A percentile compares a stretch with the other conserved stretches of the same genome.
These are phyloP conservation scores for Silvanus unidentatus DNA, from an alignment of 2,888 invertebrate species.

Conservation along the genomic window DNA sequence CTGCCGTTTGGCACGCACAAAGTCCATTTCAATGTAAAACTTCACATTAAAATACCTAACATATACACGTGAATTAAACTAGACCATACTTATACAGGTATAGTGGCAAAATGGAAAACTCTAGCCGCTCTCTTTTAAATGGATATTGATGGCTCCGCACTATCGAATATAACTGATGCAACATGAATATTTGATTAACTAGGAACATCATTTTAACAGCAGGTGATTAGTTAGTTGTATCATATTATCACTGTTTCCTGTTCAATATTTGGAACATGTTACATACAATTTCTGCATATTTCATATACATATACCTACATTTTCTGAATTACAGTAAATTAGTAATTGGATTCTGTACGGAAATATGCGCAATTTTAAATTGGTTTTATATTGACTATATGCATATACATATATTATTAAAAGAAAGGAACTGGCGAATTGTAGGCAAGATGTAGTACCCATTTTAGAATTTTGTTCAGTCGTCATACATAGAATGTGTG, in stretches of 20 bases:
- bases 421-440: no score
- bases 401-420: no score
- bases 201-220: constrained; percentile 25
- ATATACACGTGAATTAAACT: constrained; percentile 30
- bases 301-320: background rate
- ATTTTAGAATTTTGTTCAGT: no score
- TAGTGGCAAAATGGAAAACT: no score
- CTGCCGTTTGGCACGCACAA: constrained; percentile 34
- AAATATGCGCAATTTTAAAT: background rate
- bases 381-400: no score
- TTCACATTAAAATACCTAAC: constrained; percentile 30
- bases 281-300: background rate
- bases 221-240: constrained; percentile 22
- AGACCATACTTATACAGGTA: no score
- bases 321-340: background rate
- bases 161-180: constrained; percentile 23
- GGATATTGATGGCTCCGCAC: constrained; percentile 30
- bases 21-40: constrained; percentile 34
- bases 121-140: constrained; percentile 24
- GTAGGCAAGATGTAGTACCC: no score
- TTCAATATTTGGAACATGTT: background rate
- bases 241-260: constrained; percentile 14
- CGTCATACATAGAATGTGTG: no score
- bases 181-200: constrained; percentile 35
- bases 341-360: constrained; percentile 1